A percentile compares a stretch with the other conserved stretches of the same genome.
These are phyloP conservation scores for Perodicticus potto DNA, from an alignment of 2,797 vertebrate species.

Conservation along the genomic window DNA sequence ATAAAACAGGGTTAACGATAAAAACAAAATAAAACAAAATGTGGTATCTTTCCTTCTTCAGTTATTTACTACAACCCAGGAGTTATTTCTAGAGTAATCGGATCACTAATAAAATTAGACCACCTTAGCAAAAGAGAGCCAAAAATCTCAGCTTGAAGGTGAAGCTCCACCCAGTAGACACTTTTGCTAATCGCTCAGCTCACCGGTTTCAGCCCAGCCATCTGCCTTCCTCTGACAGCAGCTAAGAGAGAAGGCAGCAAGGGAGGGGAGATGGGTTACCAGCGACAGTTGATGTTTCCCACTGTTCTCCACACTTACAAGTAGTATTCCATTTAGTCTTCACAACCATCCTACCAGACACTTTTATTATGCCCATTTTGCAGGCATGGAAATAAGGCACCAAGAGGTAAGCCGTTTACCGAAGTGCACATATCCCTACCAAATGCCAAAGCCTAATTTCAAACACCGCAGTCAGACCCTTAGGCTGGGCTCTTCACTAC, in stretches of 20 bases:
- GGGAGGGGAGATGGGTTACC: neutral
- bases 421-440: neutral
- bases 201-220: neutral
- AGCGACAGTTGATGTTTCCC: neutral
- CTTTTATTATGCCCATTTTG: neutral
- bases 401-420: neutral
- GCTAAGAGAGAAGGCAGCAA: neutral
- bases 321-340: neutral
- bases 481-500: neutral
- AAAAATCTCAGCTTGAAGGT: neutral
- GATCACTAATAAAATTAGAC: slow-evolving; percentile 54
- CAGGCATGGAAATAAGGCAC: neutral
- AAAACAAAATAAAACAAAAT: neutral
- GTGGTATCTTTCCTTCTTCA: slow-evolving; percentile 32
- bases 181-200: neutral
- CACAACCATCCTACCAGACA: neutral
- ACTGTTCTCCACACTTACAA: neutral
- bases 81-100: neutral
- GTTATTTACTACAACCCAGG: slow-evolving; percentile 37
- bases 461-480: neutral
- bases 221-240: neutral
- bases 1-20: slow-evolving; percentile 40
- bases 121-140: slow-evolving; percentile 1
- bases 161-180: neutral
- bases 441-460: neutral